Conservation (phyloP, 2,888 invertebrate genomes). For the Nephrotoma guestfalica region DNA sequence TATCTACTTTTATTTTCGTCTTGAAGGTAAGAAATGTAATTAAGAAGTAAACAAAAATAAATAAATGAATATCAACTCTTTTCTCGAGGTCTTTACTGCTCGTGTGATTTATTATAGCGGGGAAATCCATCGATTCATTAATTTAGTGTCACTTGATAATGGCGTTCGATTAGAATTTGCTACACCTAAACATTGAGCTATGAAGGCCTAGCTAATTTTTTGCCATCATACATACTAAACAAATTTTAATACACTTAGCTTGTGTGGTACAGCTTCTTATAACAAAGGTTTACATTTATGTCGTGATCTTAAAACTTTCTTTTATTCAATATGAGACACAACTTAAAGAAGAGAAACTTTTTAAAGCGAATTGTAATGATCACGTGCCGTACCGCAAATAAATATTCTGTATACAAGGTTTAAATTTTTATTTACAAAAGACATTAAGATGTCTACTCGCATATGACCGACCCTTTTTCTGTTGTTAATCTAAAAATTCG, state of each 20-base stretch:
- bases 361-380: background rate
- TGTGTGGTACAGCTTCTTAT: too few species aligned
- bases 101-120: background rate
- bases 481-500: background rate
- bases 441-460: too few species aligned
- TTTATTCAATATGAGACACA: background rate
- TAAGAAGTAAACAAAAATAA: background rate
- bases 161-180: background rate
- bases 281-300: background rate
- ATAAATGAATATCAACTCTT: background rate
- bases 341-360: background rate
- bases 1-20: background rate
- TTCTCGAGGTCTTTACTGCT: background rate
- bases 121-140: background rate
- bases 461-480: background rate
- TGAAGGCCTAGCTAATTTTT: too few species aligned
- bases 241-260: too few species aligned
- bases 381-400: background rate
- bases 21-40: background rate
- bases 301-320: background rate
- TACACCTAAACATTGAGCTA: background rate
- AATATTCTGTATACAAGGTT: background rate
- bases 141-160: background rate
- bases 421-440: too few species aligned
- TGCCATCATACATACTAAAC: too few species aligned